Evolutionary conservation across 1,140 invertebrate species (phyloP).

Genomic region (Rhynchophorus ferrugineus): DNA sequence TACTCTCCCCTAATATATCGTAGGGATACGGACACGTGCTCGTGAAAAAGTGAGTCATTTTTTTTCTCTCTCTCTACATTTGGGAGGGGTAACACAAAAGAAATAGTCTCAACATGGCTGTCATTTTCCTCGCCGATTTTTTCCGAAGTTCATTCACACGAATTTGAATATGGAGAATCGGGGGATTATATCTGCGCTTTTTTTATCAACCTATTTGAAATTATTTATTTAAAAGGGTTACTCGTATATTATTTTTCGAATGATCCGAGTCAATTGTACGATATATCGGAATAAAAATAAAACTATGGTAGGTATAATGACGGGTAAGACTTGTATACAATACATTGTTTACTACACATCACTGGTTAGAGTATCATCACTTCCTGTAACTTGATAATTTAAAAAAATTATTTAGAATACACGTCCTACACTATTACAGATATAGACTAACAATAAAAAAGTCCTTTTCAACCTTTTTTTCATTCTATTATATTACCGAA

Average conservation of each 20-base stretch:
- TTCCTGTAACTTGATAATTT: neutral
- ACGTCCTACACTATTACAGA: neutral
- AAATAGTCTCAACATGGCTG: constrained; percentile 2
- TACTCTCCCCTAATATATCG: constrained; percentile 11
- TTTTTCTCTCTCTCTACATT: constrained; percentile 11
- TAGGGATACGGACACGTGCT: constrained; percentile 14
- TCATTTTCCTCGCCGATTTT: neutral
- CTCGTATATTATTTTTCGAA: neutral
- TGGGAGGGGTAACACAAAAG: constrained; percentile 17
- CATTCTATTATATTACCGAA: no score
- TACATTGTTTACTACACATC: neutral
- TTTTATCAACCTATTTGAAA: neutral
- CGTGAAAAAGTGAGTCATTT: constrained; percentile 18
- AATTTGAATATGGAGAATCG: neutral
- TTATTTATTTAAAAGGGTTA: neutral
- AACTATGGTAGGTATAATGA: neutral
- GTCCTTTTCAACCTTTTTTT: no score
- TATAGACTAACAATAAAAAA: neutral
- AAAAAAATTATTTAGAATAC: neutral
- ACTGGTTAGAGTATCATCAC: neutral
- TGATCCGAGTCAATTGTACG: neutral
- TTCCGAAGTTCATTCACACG: neutral
- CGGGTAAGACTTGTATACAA: neutral
- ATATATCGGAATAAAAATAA: no score
- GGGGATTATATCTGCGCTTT: neutral